These are phyloP conservation scores for Mimachlamys varia DNA, from an alignment of 2,888 invertebrate species.

Conservation along the genomic window DNA sequence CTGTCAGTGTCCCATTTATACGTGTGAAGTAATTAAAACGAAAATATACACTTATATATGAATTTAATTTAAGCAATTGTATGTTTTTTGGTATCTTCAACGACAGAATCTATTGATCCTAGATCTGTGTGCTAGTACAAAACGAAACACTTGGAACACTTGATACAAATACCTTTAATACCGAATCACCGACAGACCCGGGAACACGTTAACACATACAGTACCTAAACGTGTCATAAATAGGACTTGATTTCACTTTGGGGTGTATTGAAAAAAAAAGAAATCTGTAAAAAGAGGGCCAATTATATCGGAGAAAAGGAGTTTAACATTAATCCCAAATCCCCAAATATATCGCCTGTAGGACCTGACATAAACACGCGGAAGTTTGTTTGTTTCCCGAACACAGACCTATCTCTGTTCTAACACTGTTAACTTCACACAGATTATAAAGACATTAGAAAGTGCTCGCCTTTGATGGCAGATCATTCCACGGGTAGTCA, in stretches of 20 bases:
- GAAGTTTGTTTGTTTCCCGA: not conserved
- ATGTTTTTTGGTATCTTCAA: not conserved
- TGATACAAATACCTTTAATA: too few species aligned
- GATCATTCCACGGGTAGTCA: not conserved
- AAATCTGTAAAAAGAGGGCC: too few species aligned
- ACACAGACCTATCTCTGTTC: not conserved
- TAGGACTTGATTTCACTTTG: too few species aligned
- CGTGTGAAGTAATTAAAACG: constrained; percentile 2
- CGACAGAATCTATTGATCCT: not conserved
- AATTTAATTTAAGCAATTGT: not conserved
- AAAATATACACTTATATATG: not conserved
- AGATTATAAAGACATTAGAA: constrained; percentile 31
- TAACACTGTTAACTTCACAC: not conserved
- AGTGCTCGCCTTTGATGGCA: not conserved
- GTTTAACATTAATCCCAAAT: too few species aligned
- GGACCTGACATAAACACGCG: not conserved
- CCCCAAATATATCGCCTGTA: not conserved
- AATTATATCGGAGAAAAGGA: too few species aligned
- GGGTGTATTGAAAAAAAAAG: too few species aligned
- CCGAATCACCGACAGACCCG: too few species aligned
- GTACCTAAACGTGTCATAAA: too few species aligned
- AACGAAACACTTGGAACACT: too few species aligned
- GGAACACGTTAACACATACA: too few species aligned
- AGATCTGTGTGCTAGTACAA: not conserved
- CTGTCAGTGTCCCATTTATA: not conserved